Evolutionary conservation across 2,888 invertebrate genomes (phyloP).

Genomic region (Callyntrura guangdongensis): DNA sequence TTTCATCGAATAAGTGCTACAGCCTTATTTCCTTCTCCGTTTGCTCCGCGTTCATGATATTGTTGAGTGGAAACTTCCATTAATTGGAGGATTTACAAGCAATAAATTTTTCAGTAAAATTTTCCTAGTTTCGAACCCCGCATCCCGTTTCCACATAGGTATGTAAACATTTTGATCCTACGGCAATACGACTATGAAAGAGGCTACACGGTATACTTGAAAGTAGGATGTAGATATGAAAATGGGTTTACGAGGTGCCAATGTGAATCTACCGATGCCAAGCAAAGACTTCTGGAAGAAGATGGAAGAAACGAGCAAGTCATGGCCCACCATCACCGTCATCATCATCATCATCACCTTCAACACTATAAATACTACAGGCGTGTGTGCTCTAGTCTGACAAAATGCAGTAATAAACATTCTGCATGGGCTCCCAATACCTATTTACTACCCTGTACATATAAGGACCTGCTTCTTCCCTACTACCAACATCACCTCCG

Average conservation of each 20-base stretch:
- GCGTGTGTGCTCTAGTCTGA: neutral
- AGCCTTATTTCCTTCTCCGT: neutral
- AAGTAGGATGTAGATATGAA: constrained; percentile 16
- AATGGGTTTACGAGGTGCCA: constrained; percentile 65
- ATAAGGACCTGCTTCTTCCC: too few relatives aligned
- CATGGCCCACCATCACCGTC: too few relatives aligned
- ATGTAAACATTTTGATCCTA: too few relatives aligned
- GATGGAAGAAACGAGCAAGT: neutral
- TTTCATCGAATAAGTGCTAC: neutral
- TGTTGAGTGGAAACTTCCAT: constrained; percentile 65
- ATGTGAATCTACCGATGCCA: constrained; percentile 47
- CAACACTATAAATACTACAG: neutral
- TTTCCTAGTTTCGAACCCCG: neutral
- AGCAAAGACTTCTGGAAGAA: neutral
- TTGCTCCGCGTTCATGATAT: neutral
- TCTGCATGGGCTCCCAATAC: too few relatives aligned
- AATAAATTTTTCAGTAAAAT: constrained; percentile 60
- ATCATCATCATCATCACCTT: too few relatives aligned
- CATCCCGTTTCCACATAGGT: too few relatives aligned
- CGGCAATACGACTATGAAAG: too few relatives aligned
- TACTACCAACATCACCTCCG: neutral
- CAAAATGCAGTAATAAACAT: constrained; percentile 13
- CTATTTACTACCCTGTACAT: neutral
- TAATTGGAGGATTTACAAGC: constrained; percentile 71
- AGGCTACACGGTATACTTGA: too few relatives aligned